Conservation (phyloP, 2,113 vertebrate species). For the Halcyon malimbica region DNA sequence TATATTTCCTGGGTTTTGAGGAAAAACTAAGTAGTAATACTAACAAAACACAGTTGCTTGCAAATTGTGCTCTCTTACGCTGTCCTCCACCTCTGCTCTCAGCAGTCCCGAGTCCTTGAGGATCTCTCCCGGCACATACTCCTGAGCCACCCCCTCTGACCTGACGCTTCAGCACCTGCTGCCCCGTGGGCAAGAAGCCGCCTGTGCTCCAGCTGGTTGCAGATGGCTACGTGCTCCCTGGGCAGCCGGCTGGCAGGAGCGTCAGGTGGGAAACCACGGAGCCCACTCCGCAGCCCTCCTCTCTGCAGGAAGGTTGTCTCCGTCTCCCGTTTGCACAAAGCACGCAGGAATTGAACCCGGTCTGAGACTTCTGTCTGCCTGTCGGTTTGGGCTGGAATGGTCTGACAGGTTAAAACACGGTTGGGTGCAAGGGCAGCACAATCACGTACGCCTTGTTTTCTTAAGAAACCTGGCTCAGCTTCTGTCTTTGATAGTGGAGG, state of each 20-base stretch:
- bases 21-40: not conserved
- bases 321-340: not conserved
- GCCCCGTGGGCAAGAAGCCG: not conserved
- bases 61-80: not conserved
- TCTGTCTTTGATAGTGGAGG: not conserved
- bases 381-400: not conserved
- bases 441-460: not conserved
- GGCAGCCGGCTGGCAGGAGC: not conserved
- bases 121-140: not conserved
- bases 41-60: not conserved
- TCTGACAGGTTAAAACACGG: not conserved
- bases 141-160: not conserved
- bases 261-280: rapidly evolving
- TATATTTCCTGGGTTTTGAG: not conserved
- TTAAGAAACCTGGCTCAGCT: not conserved
- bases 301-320: not conserved
- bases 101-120: not conserved
- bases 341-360: not conserved
- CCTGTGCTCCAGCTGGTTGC: not conserved
- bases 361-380: not conserved
- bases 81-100: not conserved
- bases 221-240: not conserved
- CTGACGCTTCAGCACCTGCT: not conserved
- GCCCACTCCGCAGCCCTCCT: not conserved
- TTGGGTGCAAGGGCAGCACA: not conserved